Conservation (phyloP, 1,140 invertebrate genomes). For the Amphibalanus amphitrite region DNA sequence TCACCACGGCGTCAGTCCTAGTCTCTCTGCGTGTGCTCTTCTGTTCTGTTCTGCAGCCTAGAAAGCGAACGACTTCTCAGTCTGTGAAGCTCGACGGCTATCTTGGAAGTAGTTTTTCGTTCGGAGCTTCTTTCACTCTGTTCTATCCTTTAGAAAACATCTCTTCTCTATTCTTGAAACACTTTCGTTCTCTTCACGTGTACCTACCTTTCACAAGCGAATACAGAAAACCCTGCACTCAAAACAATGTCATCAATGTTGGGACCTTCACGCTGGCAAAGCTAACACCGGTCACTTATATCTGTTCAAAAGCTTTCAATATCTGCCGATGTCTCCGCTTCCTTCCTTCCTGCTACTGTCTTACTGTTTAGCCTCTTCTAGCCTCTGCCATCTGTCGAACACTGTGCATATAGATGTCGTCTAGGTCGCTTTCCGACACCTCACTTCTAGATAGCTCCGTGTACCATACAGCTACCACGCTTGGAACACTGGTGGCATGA, state of each 20-base stretch:
- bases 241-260: not conserved
- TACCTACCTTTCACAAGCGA: not conserved
- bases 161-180: not conserved
- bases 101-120: too few relatives aligned
- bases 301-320: not conserved
- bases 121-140: not conserved
- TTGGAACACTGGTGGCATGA: not conserved
- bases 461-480: not conserved
- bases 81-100: not conserved
- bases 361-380: not conserved
- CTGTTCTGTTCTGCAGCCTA: not conserved
- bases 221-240: not conserved
- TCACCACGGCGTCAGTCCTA: not conserved
- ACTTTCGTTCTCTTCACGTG: not conserved
- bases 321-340: not conserved
- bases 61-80: not conserved
- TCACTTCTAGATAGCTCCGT: not conserved
- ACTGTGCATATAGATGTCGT: not conserved
- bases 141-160: not conserved
- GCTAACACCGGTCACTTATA: not conserved
- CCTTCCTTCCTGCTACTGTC: not conserved
- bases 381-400: not conserved
- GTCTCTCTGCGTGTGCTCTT: not conserved
- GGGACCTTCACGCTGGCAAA: not conserved
- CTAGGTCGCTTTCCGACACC: not conserved